Evolutionary conservation across 2,113 vertebrate species (phyloP).

Genomic region (Melanotaenia duboulayi): DNA sequence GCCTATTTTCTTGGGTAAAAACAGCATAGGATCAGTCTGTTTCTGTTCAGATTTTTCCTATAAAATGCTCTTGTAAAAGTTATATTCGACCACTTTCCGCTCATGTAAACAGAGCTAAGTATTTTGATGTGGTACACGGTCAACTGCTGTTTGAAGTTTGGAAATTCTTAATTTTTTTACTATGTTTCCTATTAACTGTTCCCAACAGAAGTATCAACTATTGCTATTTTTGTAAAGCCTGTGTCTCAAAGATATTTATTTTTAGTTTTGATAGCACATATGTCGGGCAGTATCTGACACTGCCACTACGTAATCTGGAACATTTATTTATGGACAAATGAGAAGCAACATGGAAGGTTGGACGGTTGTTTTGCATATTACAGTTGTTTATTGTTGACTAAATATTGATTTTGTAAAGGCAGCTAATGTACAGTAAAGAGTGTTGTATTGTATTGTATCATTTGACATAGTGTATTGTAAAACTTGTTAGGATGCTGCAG

Average conservation of each 20-base stretch:
- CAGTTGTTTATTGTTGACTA: no score
- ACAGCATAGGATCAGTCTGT: neutral
- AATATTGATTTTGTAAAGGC: no score
- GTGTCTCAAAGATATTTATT: neutral
- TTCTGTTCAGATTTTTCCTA: neutral
- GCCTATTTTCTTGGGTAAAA: neutral
- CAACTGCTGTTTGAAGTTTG: slow-evolving; percentile 1
- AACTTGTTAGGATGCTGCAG: neutral
- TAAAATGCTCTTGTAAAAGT: neutral
- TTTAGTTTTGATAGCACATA: neutral
- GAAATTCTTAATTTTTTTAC: neutral
- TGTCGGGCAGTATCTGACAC: neutral
- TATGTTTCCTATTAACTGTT: neutral
- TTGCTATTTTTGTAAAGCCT: neutral
- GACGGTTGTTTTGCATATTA: no score
- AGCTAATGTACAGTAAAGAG: no score
- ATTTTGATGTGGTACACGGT: slow-evolving; percentile 8
- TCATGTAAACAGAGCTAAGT: neutral
- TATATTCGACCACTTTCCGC: slow-evolving; percentile 1
- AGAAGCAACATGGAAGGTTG: neutral
- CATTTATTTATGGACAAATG: slow-evolving; percentile 11
- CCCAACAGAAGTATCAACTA: neutral
- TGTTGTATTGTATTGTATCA: no score
- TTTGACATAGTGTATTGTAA: no score
- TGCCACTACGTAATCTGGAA: neutral